Conservation (phyloP, 92 coral and sea anemone genomes). For the Umimayanthus chanpuru region DNA sequence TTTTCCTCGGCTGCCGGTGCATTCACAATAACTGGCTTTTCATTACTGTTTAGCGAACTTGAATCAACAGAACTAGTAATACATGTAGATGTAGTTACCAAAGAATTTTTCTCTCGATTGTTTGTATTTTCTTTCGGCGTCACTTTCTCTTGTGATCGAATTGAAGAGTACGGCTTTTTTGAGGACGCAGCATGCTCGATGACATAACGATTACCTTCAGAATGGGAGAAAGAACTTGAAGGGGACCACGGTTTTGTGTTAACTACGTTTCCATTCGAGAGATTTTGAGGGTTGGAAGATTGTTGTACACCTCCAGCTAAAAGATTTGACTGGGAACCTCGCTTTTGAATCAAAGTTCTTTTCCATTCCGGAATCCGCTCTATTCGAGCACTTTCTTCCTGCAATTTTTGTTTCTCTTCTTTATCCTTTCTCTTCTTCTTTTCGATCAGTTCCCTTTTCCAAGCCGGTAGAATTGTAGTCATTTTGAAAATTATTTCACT, state of each 20-base stretch:
- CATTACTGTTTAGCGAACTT: background rate
- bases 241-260: background rate
- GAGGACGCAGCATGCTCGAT: slow-evolving; percentile 25
- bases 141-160: slow-evolving; percentile 10
- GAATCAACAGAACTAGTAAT: background rate
- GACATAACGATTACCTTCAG: slow-evolving; percentile 16
- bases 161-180: background rate
- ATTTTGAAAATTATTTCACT: slow-evolving; percentile 29
- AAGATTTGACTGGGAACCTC: slow-evolving; percentile 52
- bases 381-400: slow-evolving; percentile 53
- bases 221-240: slow-evolving; percentile 11
- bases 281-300: slow-evolving; percentile 30
- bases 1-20: background rate
- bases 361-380: slow-evolving; percentile 84
- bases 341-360: slow-evolving; percentile 65
- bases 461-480: slow-evolving; percentile 85
- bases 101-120: slow-evolving; percentile 40
- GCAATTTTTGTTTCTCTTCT: slow-evolving; percentile 62
- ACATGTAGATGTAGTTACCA: slow-evolving; percentile 37
- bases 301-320: slow-evolving; percentile 45
- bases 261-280: slow-evolving; percentile 9
- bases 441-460: slow-evolving; percentile 85
- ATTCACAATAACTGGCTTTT: background rate
- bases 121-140: slow-evolving; percentile 13
- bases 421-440: slow-evolving; percentile 77